These are phyloP conservation scores for Drosophila buzzatii DNA, from an alignment of 2,888 invertebrate genomes.

Conservation along the genomic window DNA sequence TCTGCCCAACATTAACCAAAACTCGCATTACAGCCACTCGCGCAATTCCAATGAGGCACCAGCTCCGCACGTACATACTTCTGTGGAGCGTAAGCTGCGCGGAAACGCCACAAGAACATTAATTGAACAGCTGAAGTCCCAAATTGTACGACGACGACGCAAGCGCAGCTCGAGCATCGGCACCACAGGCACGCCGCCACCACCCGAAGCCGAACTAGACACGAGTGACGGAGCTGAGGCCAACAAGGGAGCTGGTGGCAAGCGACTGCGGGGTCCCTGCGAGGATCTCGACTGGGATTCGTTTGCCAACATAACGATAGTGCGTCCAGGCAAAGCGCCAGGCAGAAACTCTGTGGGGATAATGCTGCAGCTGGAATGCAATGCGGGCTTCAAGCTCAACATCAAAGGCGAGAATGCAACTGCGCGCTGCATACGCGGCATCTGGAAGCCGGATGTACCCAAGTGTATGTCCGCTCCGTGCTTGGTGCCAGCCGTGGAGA, in stretches of 20 bases:
- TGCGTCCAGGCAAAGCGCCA: slow-evolving; percentile 90
- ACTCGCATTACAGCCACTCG: slow-evolving; percentile 48
- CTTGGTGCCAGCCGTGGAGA: slow-evolving; percentile 89
- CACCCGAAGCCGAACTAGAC: slow-evolving; percentile 68
- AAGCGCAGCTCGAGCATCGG: slow-evolving; percentile 66
- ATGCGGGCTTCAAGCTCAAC: slow-evolving; percentile 91
- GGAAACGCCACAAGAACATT: slow-evolving; percentile 50
- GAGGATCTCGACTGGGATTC: slow-evolving; percentile 85
- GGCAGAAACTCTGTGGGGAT: slow-evolving; percentile 91
- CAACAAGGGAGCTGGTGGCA: slow-evolving; percentile 63
- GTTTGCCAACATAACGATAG: slow-evolving; percentile 87
- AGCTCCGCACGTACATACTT: neutral
- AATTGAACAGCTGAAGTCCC: slow-evolving; percentile 82
- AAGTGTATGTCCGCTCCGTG: slow-evolving; percentile 92
- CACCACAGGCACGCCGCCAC: slow-evolving; percentile 33
- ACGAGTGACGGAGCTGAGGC: slow-evolving; percentile 63
- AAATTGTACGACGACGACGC: slow-evolving; percentile 77
- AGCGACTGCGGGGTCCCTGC: slow-evolving; percentile 87
- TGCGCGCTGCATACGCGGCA: slow-evolving; percentile 92
- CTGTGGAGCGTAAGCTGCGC: slow-evolving; percentile 16
- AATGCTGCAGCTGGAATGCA: slow-evolving; percentile 91
- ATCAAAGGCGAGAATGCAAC: slow-evolving; percentile 90
- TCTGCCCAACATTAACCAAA: slow-evolving; percentile 74
- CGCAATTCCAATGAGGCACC: slow-evolving; percentile 44
- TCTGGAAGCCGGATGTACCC: slow-evolving; percentile 94